Conservation (phyloP, 2,797 vertebrate species). For the Poeciliopsis infans region DNA sequence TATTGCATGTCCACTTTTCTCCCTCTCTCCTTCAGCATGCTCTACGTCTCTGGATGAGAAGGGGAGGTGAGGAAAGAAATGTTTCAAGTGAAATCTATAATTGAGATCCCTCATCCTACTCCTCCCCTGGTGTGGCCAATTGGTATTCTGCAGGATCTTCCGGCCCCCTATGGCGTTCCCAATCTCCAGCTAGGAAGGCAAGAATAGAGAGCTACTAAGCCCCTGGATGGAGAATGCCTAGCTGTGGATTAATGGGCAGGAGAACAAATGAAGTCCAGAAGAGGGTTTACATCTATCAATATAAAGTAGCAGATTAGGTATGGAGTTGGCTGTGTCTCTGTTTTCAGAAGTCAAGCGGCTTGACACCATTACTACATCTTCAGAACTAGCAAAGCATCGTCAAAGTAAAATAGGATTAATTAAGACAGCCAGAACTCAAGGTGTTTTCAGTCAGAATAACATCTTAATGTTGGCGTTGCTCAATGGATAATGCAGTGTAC, state of each 20-base stretch:
- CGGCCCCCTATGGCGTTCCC: conserved; percentile 81
- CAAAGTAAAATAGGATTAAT: conserved; percentile 70
- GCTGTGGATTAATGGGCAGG: conserved; percentile 83
- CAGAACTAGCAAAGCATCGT: conserved; percentile 50
- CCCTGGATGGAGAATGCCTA: conserved; percentile 79
- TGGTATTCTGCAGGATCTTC: conserved; percentile 83
- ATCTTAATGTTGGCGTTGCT: conserved; percentile 6
- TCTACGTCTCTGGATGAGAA: conserved; percentile 54
- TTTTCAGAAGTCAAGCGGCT: conserved; percentile 69
- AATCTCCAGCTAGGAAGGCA: conserved; percentile 83
- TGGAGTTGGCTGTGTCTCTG: conserved; percentile 58
- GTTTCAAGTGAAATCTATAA: conserved; percentile 85
- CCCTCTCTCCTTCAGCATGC: conserved; percentile 50
- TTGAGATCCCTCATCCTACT: conserved; percentile 79
- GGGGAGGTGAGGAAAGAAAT: conserved; percentile 55
- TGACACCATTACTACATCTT: conserved; percentile 62
- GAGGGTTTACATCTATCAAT: conserved; percentile 81
- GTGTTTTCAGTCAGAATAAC: conserved; percentile 43
- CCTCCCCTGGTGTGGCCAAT: conserved; percentile 82
- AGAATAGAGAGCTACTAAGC: conserved; percentile 81
- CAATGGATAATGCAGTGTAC: no score
- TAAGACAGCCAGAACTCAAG: conserved; percentile 20
- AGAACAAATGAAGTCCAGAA: conserved; percentile 84
- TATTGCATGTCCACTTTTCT: conserved; percentile 39
- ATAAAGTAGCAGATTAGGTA: conserved; percentile 77